These are phyloP conservation scores for Ectemnius cavifrons DNA, from an alignment of 2,888 invertebrate species.

Conservation along the genomic window DNA sequence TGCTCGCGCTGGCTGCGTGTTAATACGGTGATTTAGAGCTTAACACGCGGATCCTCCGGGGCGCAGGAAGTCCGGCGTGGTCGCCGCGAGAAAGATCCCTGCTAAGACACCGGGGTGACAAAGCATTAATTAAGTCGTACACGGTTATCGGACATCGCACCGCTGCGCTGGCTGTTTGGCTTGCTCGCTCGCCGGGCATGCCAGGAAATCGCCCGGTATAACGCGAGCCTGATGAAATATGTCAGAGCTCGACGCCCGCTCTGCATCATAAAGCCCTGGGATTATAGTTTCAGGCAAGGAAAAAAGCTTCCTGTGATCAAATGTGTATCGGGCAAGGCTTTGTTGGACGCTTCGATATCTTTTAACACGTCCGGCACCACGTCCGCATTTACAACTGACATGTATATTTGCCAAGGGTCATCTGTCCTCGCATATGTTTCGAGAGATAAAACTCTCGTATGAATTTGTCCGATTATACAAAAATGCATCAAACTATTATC, in stretches of 20 bases:
- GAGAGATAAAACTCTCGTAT: too few species aligned
- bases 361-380: constrained; percentile 1
- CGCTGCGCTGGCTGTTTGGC: constrained; percentile 39
- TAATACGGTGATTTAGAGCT: constrained; percentile 70
- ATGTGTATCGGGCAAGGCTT: constrained; percentile 33
- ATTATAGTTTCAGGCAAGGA: constrained; percentile 48
- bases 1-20: constrained; percentile 64
- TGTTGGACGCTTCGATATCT: constrained; percentile 22
- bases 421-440: too few species aligned
- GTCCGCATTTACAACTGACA: too few species aligned
- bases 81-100: constrained; percentile 42
- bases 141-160: constrained; percentile 62
- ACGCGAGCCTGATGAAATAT: constrained; percentile 60
- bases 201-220: constrained; percentile 57
- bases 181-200: constrained; percentile 2
- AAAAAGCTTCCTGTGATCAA: constrained; percentile 38
- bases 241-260: constrained; percentile 39
- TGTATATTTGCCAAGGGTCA: too few species aligned
- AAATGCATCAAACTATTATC: too few species aligned
- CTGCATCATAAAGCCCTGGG: constrained; percentile 52
- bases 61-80: constrained; percentile 40
- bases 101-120: constrained; percentile 64
- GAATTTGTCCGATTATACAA: too few species aligned
- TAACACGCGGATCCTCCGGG: constrained; percentile 51
- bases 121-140: constrained; percentile 66